A percentile compares a stretch with the other conserved stretches of the same genome.
Conservation (phyloP, 35 echinoderm and acorn worm genomes). For the Apostichopus parvimensis region DNA sequence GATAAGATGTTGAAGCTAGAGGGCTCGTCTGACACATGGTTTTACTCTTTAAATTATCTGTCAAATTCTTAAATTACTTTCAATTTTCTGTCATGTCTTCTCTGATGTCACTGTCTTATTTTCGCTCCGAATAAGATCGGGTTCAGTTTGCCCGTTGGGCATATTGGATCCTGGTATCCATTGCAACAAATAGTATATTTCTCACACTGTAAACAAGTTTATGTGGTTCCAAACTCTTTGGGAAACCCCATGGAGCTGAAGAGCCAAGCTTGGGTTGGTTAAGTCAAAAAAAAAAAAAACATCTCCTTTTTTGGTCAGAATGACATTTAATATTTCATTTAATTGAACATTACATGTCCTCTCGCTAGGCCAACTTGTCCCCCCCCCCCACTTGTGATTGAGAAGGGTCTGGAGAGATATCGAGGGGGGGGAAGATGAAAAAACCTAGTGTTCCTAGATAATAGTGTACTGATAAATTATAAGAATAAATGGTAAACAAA, state of each 20-base stretch:
- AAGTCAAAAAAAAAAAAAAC: neutral
- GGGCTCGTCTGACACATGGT: neutral
- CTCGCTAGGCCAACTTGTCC: no score
- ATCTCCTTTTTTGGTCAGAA: no score
- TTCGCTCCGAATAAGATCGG: neutral
- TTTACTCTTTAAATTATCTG: neutral
- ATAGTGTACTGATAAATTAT: no score
- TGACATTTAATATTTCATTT: no score
- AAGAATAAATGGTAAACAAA: no score
- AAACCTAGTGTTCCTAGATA: no score
- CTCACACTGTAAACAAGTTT: neutral
- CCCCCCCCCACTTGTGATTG: no score
- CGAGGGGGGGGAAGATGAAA: no score
- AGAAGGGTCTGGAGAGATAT: no score
- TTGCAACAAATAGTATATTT: neutral
- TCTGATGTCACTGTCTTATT: neutral
- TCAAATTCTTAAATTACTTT: conserved; percentile 24
- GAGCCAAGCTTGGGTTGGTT: neutral
- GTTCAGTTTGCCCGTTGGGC: neutral
- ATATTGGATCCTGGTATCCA: neutral
- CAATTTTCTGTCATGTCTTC: neutral
- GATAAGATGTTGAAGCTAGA: neutral
- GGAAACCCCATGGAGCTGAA: neutral
- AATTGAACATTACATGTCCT: no score
- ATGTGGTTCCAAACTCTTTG: neutral